Percentiles rank a stretch among this genome's conserved stretches.
Conservation (phyloP, 2,113 vertebrate species). For the Salvelinus sp. region DNA sequence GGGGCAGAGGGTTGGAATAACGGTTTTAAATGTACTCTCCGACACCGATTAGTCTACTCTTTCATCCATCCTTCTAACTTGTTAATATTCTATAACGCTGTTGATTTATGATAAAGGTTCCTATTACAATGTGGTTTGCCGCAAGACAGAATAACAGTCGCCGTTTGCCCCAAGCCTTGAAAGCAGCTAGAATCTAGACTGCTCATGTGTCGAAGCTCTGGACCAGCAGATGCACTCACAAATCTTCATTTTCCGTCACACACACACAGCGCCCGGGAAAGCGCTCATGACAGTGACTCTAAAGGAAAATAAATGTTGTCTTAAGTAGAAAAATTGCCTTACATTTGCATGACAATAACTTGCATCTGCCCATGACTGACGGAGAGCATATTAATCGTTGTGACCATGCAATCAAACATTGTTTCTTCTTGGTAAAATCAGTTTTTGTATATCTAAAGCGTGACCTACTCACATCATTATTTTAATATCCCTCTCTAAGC, state of each 20-base stretch:
- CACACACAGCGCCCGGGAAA: conserved; percentile 27
- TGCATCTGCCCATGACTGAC: conserved; percentile 67
- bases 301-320: conserved; percentile 70
- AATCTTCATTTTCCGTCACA: conserved; percentile 62
- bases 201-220: conserved; percentile 52
- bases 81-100: background rate
- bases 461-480: conserved; percentile 59
- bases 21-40: background rate
- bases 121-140: background rate
- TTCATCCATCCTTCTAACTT: background rate
- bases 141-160: conserved; percentile 3
- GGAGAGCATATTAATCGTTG: conserved; percentile 65
- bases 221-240: conserved; percentile 67
- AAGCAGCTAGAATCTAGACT: conserved; percentile 18
- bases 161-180: background rate
- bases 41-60: background rate
- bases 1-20: too few relatives aligned
- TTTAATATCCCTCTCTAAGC: conserved; percentile 62
- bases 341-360: conserved; percentile 78
- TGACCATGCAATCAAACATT: conserved; percentile 61
- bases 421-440: conserved; percentile 44
- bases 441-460: conserved; percentile 42
- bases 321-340: conserved; percentile 65
- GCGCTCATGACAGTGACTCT: conserved; percentile 59
- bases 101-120: background rate